A percentile compares a stretch with the other conserved stretches of the same genome.
Evolutionary conservation across 2,113 vertebrate genomes (phyloP).

Genomic region (Coptodon rendalli): DNA sequence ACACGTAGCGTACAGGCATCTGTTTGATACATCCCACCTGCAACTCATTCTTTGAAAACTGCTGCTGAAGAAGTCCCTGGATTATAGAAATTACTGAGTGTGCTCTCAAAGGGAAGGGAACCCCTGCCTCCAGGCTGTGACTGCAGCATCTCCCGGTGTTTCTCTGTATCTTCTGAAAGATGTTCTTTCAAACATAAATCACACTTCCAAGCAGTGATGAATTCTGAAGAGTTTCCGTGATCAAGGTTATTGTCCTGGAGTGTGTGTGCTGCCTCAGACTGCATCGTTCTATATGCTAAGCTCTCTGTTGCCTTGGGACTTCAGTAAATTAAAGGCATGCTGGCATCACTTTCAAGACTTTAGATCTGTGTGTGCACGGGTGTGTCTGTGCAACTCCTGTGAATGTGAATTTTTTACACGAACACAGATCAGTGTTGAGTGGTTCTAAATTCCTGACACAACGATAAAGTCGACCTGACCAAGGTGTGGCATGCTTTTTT

Average conservation of each 20-base stretch:
- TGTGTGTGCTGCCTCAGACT: slow-evolving; percentile 30
- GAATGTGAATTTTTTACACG: background rate
- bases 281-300: slow-evolving; percentile 29
- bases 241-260: slow-evolving; percentile 63
- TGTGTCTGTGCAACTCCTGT: slow-evolving; percentile 19
- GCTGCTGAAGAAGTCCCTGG: slow-evolving; percentile 28
- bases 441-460: background rate
- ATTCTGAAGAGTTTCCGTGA: slow-evolving; percentile 54
- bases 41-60: slow-evolving; percentile 29
- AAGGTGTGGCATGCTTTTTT: background rate
- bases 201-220: slow-evolving; percentile 30
- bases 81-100: slow-evolving; percentile 30
- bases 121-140: slow-evolving; percentile 27
- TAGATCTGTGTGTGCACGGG: slow-evolving; percentile 21
- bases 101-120: slow-evolving; percentile 37
- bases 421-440: slow-evolving; percentile 1
- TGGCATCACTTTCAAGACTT: slow-evolving; percentile 43
- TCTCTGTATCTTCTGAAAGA: slow-evolving; percentile 28
- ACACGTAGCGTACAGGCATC: background rate
- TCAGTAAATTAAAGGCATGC: slow-evolving; percentile 47
- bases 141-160: slow-evolving; percentile 25
- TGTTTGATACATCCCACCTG: slow-evolving; percentile 37
- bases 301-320: slow-evolving; percentile 32
- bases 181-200: slow-evolving; percentile 55
- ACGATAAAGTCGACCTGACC: background rate